Evolutionary conservation across 2,888 invertebrate species (phyloP), one percentile per base, ranked within the genome.

Genomic region (Drosophila prostipennis): DNA sequence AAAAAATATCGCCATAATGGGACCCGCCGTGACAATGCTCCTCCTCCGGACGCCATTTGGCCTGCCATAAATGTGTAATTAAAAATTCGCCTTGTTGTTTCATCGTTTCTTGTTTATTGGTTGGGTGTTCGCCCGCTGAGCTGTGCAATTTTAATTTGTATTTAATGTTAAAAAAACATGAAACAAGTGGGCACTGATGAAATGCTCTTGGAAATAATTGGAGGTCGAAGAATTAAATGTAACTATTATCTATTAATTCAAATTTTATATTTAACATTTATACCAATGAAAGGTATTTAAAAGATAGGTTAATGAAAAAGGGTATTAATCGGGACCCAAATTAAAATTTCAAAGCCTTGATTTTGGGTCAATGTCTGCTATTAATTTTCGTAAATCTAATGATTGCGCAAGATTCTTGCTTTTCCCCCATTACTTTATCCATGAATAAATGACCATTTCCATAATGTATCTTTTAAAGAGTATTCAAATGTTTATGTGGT

Each of bases 21-120:
- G 37, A 42, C 40, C 39, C 43, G 56, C 73, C 58, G n/a, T 49
- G 26, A 34, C 37, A 68, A 55, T 67, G 43, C 60, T 16, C 37
- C 54, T 16, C 37, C 54, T 51, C 49, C 40, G 40, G 23, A 16
- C 29, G 52, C 51, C 48, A 57, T 42, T 42, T 49, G 43, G 67
- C 67, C 74, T 57, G 78, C 55, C 69, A 70, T 75, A 79, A 87
- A 87, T 75, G 64, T 72, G 85, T 81, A 82, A 82, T 87, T 82
- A 82, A 87, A 87, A 87, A 77, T 74, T 64, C 60, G 71, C 59
- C 37, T 34, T 64, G 36, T 74, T 29, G 16, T 58, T 53, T 23
- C 23, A 23, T 26, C 29, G 32, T 26, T 46, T 34, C 39, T 60
- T 37, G 34, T 13, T 51, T 55, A 36, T 39, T 59, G 64, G 46